These are phyloP conservation scores for Tonatia bakeri DNA, from an alignment of 2,113 vertebrate species.

Conservation along the genomic window DNA sequence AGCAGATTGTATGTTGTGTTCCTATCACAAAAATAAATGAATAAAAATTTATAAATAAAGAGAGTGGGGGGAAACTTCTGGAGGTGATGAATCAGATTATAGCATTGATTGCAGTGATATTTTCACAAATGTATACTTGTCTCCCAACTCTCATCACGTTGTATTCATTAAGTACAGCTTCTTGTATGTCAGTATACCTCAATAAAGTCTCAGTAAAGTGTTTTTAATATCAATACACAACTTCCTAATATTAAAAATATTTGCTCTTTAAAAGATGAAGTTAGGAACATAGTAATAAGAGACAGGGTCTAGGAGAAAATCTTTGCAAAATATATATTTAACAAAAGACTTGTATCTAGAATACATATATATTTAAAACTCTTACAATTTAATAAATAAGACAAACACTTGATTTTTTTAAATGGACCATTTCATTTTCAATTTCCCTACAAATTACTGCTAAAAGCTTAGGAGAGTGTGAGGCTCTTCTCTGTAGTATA, in stretches of 20 bases:
- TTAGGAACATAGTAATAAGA: background rate
- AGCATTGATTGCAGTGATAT: background rate
- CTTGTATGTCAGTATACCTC: background rate
- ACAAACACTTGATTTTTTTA: background rate
- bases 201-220: too few species aligned
- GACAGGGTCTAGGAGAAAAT: background rate
- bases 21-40: background rate
- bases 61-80: background rate
- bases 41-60: background rate
- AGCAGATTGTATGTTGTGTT: background rate
- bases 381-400: background rate
- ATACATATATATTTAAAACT: background rate
- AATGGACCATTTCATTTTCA: background rate
- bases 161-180: background rate
- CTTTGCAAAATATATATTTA: background rate
- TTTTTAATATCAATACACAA: background rate
- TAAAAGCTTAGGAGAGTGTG: background rate
- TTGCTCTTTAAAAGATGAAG: too few species aligned
- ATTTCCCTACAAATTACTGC: background rate
- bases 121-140: background rate
- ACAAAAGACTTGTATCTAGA: background rate
- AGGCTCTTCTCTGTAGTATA: background rate
- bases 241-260: background rate
- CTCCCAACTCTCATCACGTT: background rate
- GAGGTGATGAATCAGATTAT: background rate